Evolutionary conservation across 2,113 vertebrate species (phyloP).

Genomic region (Cephalopterus ornatus): DNA sequence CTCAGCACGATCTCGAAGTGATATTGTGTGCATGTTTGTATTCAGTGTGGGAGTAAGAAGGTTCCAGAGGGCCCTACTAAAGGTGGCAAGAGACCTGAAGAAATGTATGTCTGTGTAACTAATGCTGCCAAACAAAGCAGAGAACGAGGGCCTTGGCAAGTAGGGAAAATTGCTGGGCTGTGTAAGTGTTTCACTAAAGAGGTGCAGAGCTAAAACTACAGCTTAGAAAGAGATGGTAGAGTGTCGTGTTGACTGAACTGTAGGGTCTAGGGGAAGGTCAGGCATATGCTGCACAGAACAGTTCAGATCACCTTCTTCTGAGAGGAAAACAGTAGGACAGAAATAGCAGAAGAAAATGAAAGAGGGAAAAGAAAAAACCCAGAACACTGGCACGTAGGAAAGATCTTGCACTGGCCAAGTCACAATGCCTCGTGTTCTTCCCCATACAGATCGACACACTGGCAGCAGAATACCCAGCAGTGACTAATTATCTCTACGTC

Average conservation of each 20-base stretch:
- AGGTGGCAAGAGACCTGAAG: neutral
- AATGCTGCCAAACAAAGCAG: neutral
- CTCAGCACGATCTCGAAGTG: neutral
- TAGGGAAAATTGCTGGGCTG: neutral
- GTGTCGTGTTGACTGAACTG: neutral
- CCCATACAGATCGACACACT: conserved; percentile 88
- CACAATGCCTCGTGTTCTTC: neutral
- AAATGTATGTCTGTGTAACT: neutral
- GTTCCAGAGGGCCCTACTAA: neutral
- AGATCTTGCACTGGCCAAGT: neutral
- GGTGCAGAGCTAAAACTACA: neutral
- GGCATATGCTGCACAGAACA: neutral
- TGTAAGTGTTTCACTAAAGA: neutral
- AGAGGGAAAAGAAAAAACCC: neutral
- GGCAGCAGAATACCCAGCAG: conserved; percentile 91
- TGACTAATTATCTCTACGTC: conserved; percentile 93
- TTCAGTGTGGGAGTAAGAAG: neutral
- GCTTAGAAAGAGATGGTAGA: neutral
- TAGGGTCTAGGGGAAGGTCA: neutral
- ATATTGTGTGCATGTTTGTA: neutral
- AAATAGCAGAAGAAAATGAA: neutral
- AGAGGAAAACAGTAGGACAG: neutral
- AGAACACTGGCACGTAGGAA: neutral
- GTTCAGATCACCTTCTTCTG: neutral
- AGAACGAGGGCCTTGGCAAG: neutral